A percentile compares a stretch with the other conserved stretches of the same genome.
phyloP scores from a whole-genome alignment of 2,888 invertebrate species.

The Leucoptera coffeella region DNA sequence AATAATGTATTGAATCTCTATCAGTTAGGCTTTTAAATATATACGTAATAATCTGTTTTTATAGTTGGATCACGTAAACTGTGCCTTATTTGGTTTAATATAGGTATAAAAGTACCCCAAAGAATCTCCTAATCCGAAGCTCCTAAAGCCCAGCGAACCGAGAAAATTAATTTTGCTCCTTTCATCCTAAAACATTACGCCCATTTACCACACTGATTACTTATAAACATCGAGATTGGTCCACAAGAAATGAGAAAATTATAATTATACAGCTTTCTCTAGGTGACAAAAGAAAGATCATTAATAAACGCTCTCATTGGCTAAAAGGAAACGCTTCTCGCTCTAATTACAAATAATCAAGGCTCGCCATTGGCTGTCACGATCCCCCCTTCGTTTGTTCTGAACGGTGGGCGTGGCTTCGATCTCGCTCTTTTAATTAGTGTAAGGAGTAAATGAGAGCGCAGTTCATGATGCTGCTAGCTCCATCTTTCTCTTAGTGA shows the following conservation, averaged over 20 bases:
- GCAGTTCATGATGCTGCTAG: constrained; percentile 30
- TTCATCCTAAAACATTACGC: constrained; percentile 14
- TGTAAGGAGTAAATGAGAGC: constrained; percentile 54
- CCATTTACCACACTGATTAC: constrained; percentile 21
- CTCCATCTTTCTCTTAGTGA: constrained; percentile 50
- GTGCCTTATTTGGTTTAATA: too few relatives aligned
- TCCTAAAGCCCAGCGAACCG: background rate
- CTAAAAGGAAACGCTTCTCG: constrained; percentile 40
- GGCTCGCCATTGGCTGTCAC: constrained; percentile 32
- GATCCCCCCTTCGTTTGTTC: constrained; percentile 48
- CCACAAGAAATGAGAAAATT: constrained; percentile 4
- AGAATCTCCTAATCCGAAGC: background rate
- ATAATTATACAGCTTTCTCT: constrained; percentile 17
- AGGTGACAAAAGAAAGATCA: constrained; percentile 20
- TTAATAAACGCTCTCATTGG: constrained; percentile 43
- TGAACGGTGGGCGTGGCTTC: constrained; percentile 39
- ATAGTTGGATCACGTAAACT: too few relatives aligned
- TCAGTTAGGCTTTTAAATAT: too few relatives aligned
- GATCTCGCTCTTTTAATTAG: constrained; percentile 54
- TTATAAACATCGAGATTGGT: constrained; percentile 19
- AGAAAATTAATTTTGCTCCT: constrained; percentile 2
- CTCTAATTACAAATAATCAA: constrained; percentile 56
- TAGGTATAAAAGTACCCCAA: too few relatives aligned
- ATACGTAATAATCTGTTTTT: too few relatives aligned
- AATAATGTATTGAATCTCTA: too few relatives aligned